A percentile compares a stretch with the other conserved stretches of the same genome.
These are phyloP conservation scores for Craseonycteris thonglongyai DNA, from an alignment of 2,113 vertebrate genomes.

Conservation along the genomic window DNA sequence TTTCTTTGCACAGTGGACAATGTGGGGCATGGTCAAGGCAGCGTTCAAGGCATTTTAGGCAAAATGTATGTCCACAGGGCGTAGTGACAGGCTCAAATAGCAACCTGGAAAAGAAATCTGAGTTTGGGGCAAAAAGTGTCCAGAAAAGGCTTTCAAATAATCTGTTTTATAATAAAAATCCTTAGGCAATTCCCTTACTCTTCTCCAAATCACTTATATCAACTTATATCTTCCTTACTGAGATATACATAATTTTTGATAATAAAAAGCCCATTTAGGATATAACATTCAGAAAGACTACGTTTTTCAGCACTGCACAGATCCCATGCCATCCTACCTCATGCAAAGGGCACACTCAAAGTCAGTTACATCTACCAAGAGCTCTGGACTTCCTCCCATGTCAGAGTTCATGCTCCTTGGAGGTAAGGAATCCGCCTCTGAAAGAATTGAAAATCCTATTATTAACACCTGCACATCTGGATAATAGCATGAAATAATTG, in stretches of 20 bases:
- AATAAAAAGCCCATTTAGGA: not conserved
- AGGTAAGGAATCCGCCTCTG: conserved; percentile 75
- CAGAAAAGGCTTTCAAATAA: not conserved
- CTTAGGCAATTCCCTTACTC: not conserved
- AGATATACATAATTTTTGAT: not conserved
- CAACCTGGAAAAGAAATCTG: conserved; percentile 77
- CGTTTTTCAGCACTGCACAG: not conserved
- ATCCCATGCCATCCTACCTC: conserved; percentile 81
- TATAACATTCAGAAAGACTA: not conserved
- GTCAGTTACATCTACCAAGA: conserved; percentile 87
- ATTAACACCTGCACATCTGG: not conserved
- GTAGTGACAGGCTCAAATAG: conserved; percentile 94
- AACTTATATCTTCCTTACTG: not conserved
- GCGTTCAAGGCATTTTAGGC: conserved; percentile 94
- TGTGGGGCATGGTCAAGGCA: conserved; percentile 92
- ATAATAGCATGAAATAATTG: not conserved
- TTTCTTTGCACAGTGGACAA: conserved; percentile 94
- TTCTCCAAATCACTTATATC: not conserved
- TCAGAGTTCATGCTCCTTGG: conserved; percentile 7
- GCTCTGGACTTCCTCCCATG: conserved; percentile 73
- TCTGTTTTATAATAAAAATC: not conserved
- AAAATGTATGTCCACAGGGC: conserved; percentile 94
- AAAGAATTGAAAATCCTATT: conserved; percentile 2
- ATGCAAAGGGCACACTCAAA: conserved; percentile 95
- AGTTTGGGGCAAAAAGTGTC: not conserved